Percentiles rank a stretch among this genome's conserved stretches.
Conservation (phyloP, 1,140 invertebrate species). For the Orius insidiosus region DNA sequence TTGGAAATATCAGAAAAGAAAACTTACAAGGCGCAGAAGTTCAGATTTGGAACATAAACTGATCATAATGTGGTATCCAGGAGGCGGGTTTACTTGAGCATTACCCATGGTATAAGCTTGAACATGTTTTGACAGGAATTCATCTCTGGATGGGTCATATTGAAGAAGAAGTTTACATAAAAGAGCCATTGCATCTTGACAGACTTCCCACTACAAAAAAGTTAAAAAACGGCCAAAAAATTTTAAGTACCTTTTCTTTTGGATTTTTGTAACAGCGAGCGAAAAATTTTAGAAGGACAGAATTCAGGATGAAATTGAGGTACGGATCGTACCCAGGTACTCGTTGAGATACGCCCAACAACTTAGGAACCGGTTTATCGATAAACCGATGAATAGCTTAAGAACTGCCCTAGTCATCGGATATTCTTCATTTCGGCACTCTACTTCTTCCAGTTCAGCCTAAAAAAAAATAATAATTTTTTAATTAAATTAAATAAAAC, state of each 20-base stretch:
- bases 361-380: slow-evolving; percentile 53
- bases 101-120: slow-evolving; percentile 41
- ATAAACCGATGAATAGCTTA: slow-evolving; percentile 54
- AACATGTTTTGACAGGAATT: slow-evolving; percentile 42
- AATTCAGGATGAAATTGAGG: slow-evolving; percentile 59
- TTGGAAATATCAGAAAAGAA: too few relatives aligned
- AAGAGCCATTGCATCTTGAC: slow-evolving; percentile 48
- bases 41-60: slow-evolving; percentile 67
- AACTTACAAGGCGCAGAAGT: slow-evolving; percentile 42
- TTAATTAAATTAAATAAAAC: too few relatives aligned
- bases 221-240: neutral
- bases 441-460: slow-evolving; percentile 55
- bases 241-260: slow-evolving; percentile 40
- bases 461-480: slow-evolving; percentile 25
- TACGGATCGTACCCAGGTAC: slow-evolving; percentile 80
- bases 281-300: slow-evolving; percentile 60
- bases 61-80: slow-evolving; percentile 65
- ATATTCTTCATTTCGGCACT: slow-evolving; percentile 75
- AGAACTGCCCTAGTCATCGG: slow-evolving; percentile 67
- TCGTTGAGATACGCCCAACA: slow-evolving; percentile 63
- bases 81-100: slow-evolving; percentile 42
- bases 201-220: slow-evolving; percentile 48
- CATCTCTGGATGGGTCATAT: slow-evolving; percentile 52
- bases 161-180: slow-evolving; percentile 58
- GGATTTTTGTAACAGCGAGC: slow-evolving; percentile 58